These are phyloP conservation scores for Columba janthina DNA, from an alignment of 2,113 vertebrate genomes.

Conservation along the genomic window DNA sequence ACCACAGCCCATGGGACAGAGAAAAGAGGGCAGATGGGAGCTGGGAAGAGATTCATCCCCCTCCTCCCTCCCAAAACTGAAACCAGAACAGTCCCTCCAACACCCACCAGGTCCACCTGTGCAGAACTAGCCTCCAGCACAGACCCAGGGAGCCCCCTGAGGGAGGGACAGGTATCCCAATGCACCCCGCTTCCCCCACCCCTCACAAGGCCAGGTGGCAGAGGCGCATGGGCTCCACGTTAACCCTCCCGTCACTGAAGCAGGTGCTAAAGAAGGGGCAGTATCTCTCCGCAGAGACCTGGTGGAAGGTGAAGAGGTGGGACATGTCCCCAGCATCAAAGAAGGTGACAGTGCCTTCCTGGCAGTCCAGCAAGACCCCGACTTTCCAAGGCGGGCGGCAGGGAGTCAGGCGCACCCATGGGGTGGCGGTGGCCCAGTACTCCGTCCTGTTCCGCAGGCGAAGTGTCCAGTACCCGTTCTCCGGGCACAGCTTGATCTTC, in stretches of 20 bases:
- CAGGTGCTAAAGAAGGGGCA: slow-evolving; percentile 89
- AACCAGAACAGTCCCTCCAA: background rate
- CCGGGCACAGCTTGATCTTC: slow-evolving; percentile 80
- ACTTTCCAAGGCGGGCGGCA: slow-evolving; percentile 44
- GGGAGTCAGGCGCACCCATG: slow-evolving; percentile 77
- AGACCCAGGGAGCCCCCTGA: background rate
- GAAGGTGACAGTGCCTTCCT: slow-evolving; percentile 78
- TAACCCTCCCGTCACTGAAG: slow-evolving; percentile 70
- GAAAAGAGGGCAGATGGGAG: background rate
- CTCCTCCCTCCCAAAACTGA: background rate
- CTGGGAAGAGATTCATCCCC: background rate
- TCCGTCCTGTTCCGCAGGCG: slow-evolving; percentile 75
- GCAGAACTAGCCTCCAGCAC: background rate
- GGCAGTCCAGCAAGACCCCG: slow-evolving; percentile 82
- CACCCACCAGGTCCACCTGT: background rate
- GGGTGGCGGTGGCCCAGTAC: slow-evolving; percentile 79
- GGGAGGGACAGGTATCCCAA: background rate
- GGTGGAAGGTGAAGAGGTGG: slow-evolving; percentile 79
- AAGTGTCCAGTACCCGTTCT: slow-evolving; percentile 84
- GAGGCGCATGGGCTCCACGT: slow-evolving; percentile 78
- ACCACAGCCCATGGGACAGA: too few relatives aligned
- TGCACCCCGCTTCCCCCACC: accelerated
- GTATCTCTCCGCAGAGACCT: slow-evolving; percentile 67
- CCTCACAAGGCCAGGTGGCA: slow-evolving; percentile 72
- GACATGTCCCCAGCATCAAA: slow-evolving; percentile 81